These are phyloP conservation scores for Cosmorhoe ocellata DNA, from an alignment of 2,888 invertebrate species.

Conservation along the genomic window DNA sequence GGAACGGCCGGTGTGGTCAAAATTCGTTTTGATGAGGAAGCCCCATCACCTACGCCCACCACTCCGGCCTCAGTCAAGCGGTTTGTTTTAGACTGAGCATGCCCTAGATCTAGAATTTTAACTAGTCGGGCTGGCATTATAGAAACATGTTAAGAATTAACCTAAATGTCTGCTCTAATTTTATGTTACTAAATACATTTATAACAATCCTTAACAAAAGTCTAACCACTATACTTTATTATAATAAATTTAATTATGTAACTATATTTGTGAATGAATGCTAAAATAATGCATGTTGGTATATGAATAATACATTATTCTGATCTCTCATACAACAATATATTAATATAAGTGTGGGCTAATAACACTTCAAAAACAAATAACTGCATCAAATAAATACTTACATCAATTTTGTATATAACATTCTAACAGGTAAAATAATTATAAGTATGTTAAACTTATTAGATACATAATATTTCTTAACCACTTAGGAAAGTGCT, in stretches of 20 bases:
- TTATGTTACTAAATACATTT: background rate
- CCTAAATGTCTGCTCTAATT: constrained; percentile 15
- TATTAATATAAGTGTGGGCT: too few relatives aligned
- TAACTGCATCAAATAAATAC: too few relatives aligned
- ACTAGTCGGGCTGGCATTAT: constrained; percentile 62
- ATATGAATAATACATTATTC: too few relatives aligned
- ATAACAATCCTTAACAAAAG: constrained; percentile 3
- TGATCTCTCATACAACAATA: background rate
- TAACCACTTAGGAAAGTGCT: too few relatives aligned
- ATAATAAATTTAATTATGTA: background rate
- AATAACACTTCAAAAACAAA: too few relatives aligned
- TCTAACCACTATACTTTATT: constrained; percentile 6
- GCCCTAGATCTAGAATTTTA: constrained; percentile 62
- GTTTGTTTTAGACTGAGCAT: constrained; percentile 74
- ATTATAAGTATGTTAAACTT: too few relatives aligned
- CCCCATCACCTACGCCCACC: constrained; percentile 76
- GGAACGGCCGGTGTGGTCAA: constrained; percentile 84
- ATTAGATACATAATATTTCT: too few relatives aligned
- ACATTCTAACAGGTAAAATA: too few relatives aligned
- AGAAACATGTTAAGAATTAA: constrained; percentile 33
- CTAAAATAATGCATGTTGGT: constrained; percentile 5
- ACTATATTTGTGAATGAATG: background rate
- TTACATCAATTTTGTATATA: too few relatives aligned
- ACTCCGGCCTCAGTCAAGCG: constrained; percentile 80
- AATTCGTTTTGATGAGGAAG: constrained; percentile 79